phyloP scores from a whole-genome alignment of 2,888 invertebrate genomes.

The Pterobdella sp. region DNA sequence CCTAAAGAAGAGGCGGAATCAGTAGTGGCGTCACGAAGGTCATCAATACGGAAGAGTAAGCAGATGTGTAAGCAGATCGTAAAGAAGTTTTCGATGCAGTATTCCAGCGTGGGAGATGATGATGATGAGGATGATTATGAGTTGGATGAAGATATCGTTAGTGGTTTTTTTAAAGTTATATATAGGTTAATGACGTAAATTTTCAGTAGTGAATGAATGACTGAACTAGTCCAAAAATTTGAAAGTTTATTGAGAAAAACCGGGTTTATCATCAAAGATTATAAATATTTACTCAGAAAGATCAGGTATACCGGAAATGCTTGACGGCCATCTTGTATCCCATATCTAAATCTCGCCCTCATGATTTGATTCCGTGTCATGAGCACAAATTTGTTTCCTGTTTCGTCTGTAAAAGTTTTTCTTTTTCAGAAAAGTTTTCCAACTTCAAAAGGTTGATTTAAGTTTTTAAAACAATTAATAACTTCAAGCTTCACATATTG shows the following conservation, averaged over 20 bases:
- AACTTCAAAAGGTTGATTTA: not conserved
- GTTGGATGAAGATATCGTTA: not conserved
- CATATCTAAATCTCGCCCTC: slow-evolving; percentile 96
- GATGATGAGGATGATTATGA: not conserved
- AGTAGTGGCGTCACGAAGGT: not conserved
- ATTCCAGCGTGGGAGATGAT: not conserved
- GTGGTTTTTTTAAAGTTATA: not conserved
- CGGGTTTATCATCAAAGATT: too few species aligned
- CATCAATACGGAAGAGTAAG: not conserved
- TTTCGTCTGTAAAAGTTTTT: slow-evolving; percentile 96
- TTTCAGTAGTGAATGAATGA: too few species aligned
- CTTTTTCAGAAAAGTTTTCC: not conserved
- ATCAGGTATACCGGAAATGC: slow-evolving; percentile 99
- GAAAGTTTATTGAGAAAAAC: too few species aligned
- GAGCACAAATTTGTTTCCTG: slow-evolving; percentile 98
- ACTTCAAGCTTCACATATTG: too few species aligned
- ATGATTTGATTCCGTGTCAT: slow-evolving; percentile 96
- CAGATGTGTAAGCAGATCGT: not conserved
- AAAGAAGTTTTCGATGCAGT: not conserved
- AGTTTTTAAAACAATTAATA: too few species aligned
- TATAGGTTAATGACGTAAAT: too few species aligned
- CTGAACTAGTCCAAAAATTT: too few species aligned
- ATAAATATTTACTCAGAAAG: slow-evolving; percentile 66
- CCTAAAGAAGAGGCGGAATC: too few species aligned
- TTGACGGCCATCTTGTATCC: slow-evolving; percentile 98